Conservation (phyloP, 2,888 invertebrate genomes). For the Leptinotarsa tumamoca region DNA sequence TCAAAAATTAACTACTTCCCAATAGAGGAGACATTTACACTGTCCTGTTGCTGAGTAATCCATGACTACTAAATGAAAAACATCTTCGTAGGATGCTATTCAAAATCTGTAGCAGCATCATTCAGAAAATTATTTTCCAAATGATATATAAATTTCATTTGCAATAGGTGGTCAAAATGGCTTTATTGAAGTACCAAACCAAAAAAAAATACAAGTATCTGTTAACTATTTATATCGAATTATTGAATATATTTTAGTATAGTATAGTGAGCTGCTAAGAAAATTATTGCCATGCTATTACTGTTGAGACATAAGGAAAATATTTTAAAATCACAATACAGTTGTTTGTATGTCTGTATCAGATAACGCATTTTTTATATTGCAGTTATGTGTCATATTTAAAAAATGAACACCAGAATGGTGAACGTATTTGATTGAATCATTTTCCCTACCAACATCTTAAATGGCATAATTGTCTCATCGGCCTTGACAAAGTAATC, state of each 20-base stretch:
- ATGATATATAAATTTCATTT: no score
- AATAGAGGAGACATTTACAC: no score
- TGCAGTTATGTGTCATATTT: conserved; percentile 28
- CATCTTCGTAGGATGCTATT: no score
- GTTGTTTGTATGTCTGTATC: conserved; percentile 56
- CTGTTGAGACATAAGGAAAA: conserved; percentile 39
- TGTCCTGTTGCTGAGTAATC: no score
- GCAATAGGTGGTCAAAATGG: no score
- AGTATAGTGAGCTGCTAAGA: neutral
- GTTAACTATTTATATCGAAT: conserved; percentile 11
- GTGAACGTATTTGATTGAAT: neutral
- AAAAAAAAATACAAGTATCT: neutral
- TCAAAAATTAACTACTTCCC: no score
- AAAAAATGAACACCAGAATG: conserved; percentile 24
- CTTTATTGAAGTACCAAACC: neutral
- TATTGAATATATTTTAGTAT: neutral
- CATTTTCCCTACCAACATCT: neutral
- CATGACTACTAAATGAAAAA: no score
- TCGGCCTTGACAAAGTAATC: no score
- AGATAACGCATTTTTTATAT: conserved; percentile 47
- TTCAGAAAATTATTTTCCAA: no score
- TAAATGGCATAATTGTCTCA: no score
- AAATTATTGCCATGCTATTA: neutral
- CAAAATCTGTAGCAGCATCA: no score
- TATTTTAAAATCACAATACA: conserved; percentile 38